These are phyloP conservation scores for Oxyruncus cristatus DNA, from an alignment of 2,113 vertebrate species.

Conservation along the genomic window DNA sequence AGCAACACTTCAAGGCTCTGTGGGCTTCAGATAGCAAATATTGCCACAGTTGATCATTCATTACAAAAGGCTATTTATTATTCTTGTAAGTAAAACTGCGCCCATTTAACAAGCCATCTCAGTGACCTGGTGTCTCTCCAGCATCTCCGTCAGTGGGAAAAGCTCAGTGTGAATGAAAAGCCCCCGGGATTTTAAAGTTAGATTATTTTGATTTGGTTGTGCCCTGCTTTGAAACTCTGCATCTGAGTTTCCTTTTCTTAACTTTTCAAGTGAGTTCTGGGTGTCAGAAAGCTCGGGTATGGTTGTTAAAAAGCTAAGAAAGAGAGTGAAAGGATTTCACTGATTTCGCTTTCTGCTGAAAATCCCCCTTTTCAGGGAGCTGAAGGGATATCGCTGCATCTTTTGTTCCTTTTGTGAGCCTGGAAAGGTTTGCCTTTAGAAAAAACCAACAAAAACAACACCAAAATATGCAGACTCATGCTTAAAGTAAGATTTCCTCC, in stretches of 20 bases:
- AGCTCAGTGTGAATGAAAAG: background rate
- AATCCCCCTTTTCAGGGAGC: conserved; percentile 2
- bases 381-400: background rate
- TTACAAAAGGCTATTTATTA: background rate
- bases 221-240: conserved; percentile 10
- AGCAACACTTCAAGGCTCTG: conserved; percentile 14
- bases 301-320: conserved; percentile 13
- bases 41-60: background rate
- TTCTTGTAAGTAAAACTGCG: background rate
- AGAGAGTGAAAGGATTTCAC: conserved; percentile 8
- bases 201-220: background rate
- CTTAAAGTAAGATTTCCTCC: background rate
- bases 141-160: background rate
- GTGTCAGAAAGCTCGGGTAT: background rate
- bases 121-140: background rate
- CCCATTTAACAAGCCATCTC: background rate
- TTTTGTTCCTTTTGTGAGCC: conserved; percentile 6
- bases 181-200: background rate
- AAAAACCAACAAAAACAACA: background rate
- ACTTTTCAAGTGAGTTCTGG: background rate
- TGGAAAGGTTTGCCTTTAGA: background rate
- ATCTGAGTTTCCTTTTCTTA: conserved; percentile 13
- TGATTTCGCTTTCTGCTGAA: background rate
- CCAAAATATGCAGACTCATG: background rate
- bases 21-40: background rate